Percentiles rank a stretch among this genome's conserved stretches.
phyloP scores from a whole-genome alignment of 2,113 vertebrate genomes.

The Gallinago paraguaiae region DNA sequence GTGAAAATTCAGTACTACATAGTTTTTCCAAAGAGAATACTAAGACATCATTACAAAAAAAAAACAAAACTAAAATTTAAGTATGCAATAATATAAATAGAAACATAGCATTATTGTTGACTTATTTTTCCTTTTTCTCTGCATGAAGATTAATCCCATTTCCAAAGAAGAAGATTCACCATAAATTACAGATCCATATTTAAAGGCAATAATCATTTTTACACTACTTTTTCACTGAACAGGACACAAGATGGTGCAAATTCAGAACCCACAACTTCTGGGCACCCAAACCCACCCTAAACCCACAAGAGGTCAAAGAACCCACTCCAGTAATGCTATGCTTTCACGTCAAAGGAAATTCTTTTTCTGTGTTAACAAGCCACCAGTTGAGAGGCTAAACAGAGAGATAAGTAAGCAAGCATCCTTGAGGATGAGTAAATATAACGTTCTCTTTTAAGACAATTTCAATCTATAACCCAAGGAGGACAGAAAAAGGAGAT shows the following conservation, averaged over 20 bases:
- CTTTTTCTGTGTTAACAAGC: background rate
- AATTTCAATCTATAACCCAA: background rate
- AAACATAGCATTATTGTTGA: background rate
- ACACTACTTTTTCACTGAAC: background rate
- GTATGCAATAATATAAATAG: background rate
- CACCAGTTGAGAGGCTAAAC: background rate
- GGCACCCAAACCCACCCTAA: background rate
- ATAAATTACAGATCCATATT: background rate
- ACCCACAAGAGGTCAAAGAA: background rate
- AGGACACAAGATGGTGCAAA: background rate
- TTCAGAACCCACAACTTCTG: background rate
- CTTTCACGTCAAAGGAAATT: background rate
- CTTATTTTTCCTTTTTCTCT: background rate
- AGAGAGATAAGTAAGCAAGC: background rate
- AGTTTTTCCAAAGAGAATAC: background rate
- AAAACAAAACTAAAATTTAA: background rate
- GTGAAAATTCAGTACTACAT: background rate
- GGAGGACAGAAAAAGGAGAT: background rate
- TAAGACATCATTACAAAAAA: background rate
- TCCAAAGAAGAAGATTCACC: background rate
- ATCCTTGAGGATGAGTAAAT: background rate
- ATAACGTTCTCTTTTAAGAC: background rate
- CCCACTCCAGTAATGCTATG: background rate
- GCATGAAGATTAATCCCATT: background rate
- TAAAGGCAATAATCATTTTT: background rate